These are phyloP conservation scores for Sipunculus nudus DNA, from an alignment of 2,888 invertebrate species.

Conservation along the genomic window DNA sequence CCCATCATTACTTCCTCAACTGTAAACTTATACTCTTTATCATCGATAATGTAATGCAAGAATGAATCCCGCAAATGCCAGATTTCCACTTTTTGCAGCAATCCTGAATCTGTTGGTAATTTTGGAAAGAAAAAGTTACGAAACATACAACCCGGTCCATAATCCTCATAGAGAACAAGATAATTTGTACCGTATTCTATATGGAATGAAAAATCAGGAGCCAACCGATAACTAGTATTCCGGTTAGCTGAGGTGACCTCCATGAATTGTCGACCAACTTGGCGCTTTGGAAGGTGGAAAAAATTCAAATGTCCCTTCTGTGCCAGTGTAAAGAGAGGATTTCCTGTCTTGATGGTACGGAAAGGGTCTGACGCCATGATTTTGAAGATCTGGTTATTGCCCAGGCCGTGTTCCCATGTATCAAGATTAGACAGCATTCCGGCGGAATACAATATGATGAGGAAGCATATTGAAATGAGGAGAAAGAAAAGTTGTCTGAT, in stretches of 20 bases:
- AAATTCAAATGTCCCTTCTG: no score
- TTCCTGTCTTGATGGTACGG: no score
- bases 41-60: conserved; percentile 27
- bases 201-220: conserved; percentile 45
- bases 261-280: conserved; percentile 10
- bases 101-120: conserved; percentile 24
- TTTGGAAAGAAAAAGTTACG: conserved; percentile 36
- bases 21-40: conserved; percentile 12
- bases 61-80: conserved; percentile 19
- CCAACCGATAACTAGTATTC: conserved; percentile 35
- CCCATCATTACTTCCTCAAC: conserved; percentile 33
- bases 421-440: no score
- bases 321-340: no score
- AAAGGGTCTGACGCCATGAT: no score
- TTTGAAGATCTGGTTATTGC: no score
- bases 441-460: no score
- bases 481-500: no score
- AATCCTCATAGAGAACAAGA: conserved; percentile 40
- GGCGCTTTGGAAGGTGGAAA: conserved; percentile 24
- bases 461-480: no score
- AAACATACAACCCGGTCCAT: conserved; percentile 38
- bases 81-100: conserved; percentile 25
- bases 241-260: conserved; percentile 41
- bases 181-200: conserved; percentile 20
- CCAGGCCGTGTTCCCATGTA: no score